Conservation (phyloP, 2,797 vertebrate genomes). For the Diplodus sargus region DNA sequence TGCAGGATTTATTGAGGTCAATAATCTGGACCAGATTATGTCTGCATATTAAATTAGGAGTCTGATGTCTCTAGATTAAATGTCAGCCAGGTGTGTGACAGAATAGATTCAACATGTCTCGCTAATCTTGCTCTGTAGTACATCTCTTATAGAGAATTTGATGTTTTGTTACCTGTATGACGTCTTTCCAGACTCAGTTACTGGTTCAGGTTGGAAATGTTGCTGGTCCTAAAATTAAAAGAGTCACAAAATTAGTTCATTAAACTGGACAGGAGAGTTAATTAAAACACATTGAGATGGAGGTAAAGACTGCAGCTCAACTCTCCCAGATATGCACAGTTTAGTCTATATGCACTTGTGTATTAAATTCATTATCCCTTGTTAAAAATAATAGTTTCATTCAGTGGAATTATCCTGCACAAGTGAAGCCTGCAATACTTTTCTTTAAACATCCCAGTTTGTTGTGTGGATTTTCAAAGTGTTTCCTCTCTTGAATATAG, state of each 20-base stretch:
- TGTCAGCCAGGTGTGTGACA: too few species aligned
- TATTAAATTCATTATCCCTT: background rate
- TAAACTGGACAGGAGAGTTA: background rate
- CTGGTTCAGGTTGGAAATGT: background rate
- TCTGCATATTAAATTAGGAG: too few species aligned
- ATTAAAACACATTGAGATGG: background rate
- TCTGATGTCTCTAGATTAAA: too few species aligned
- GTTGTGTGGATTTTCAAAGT: too few species aligned
- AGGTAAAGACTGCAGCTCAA: background rate
- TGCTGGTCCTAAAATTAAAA: slow-evolving; percentile 1
- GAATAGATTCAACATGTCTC: background rate
- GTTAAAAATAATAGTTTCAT: background rate
- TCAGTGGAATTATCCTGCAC: background rate
- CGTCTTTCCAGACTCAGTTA: background rate
- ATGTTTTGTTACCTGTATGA: slow-evolving; percentile 6
- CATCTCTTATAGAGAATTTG: background rate
- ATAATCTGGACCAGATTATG: too few species aligned
- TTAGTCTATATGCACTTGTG: background rate
- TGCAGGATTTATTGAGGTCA: too few species aligned
- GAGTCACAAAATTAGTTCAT: background rate
- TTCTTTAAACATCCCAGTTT: too few species aligned
- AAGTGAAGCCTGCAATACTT: background rate
- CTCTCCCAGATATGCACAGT: background rate
- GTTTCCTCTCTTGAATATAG: too few species aligned
- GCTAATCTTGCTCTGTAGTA: too few species aligned